Base-by-base conservation (phyloP, 2,888 invertebrate species). In the Synanthedon myopaeformis region DNA sequence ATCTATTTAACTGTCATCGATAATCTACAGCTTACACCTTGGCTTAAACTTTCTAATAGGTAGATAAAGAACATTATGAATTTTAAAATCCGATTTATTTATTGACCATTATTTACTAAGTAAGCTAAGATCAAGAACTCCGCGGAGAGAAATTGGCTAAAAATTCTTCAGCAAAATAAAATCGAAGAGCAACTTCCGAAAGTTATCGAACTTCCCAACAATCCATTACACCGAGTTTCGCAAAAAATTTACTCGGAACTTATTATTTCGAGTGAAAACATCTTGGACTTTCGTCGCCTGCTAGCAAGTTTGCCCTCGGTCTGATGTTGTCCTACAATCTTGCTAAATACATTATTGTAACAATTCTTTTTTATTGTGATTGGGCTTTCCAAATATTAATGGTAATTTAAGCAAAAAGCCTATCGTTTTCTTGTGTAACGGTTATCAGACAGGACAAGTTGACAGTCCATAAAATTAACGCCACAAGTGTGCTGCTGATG, bases 201-300 rank as follows among this genome's bases (percentile, higher is more conserved):
- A 87, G 80, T 87, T 87, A 85, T 87, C 81, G 80, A 83, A 87
- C 70, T 85, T 84, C 63, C 79, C 82, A 82, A 85, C 85, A 87
- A 87, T 83, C 86, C 84, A 86, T 86, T 85, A 86, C 85, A 83
- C 83, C 76, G 77, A 82, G 82, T 85, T 83, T 82, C 73, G 80
- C 76, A 81, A 85, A 85, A 87, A 85, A 84, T 76, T 79, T 67
- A 79, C 79, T 83, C 76, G 74, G 76, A 81, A 84, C 79, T 85
- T 87, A 85, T 86, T 86, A 85, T 86, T 84, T 85, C 83, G 79
- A 85, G 82, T 76, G 81, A 83, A 85, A 86, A 84, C 79, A 81
- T 80, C 79, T 75, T 70, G 66, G 74, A 80, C 78, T 80, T 79
- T 76, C 70, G 75, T 71, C 77, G 82, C 74, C 76, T 69, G 65